A percentile compares a stretch with the other conserved stretches of the same genome.
Conservation (phyloP, 2,888 invertebrate genomes). For the Criorhina ranunculi region DNA sequence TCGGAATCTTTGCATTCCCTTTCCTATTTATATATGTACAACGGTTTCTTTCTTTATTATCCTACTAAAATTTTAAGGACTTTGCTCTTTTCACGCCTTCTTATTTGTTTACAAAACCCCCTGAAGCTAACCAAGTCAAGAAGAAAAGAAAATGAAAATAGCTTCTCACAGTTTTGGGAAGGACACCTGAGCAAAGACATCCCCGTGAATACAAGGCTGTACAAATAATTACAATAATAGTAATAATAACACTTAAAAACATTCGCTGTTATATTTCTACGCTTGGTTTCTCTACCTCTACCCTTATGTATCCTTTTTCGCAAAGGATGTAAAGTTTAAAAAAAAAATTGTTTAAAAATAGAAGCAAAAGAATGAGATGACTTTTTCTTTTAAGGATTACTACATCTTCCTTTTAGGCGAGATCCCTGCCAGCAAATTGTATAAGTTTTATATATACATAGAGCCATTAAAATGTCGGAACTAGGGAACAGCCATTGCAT, state of each 20-base stretch:
- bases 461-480: conserved; percentile 56
- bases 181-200: conserved; percentile 35
- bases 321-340: conserved; percentile 5
- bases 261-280: conserved; percentile 29
- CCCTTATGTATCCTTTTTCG: neutral
- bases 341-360: neutral
- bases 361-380: conserved; percentile 37
- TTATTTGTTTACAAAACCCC: neutral
- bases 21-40: conserved; percentile 34
- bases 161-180: conserved; percentile 7
- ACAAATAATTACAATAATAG: conserved; percentile 63
- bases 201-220: neutral
- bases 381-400: conserved; percentile 64
- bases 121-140: neutral
- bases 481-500: conserved; percentile 45
- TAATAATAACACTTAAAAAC: conserved; percentile 66
- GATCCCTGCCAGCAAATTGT: conserved; percentile 63
- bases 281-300: neutral
- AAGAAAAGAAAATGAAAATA: conserved; percentile 34
- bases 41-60: conserved; percentile 51
- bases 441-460: conserved; percentile 60
- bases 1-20: conserved; percentile 36
- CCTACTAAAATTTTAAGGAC: conserved; percentile 56
- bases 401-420: conserved; percentile 43
- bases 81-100: conserved; percentile 48